Base-by-base conservation (phyloP, 2,113 vertebrate genomes). In the Carollia perspicillata region DNA sequence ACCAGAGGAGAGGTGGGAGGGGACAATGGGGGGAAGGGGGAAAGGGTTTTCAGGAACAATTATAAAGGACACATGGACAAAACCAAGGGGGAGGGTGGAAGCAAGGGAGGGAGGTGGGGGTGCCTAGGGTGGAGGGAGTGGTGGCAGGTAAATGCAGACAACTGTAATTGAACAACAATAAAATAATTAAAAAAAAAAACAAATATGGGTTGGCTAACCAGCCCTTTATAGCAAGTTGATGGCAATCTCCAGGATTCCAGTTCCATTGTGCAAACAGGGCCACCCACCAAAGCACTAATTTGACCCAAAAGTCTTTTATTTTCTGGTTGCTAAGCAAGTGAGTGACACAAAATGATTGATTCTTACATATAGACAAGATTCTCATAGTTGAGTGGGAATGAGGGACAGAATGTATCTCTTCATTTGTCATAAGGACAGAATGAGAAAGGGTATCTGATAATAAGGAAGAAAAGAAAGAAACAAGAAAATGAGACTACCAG, bases 371-470 rank as follows among this genome's bases (percentile, higher is more conserved):
- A 20, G 42, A 69, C 63, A 90, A 47, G 53, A 75, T 81, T 68
- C 13, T 69, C 65, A 63, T 28, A 77, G n/a, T 30, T 89, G 47
- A 93, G 44, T 42, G 72, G 51, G 10, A 94, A 89, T 47, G 3
- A 33, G 33, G 33, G 66, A 12, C 28, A 72, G 17, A 93, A 69
- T 74, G 17, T 75, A 90, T 13, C 17, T 88, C 35, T 89, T 85
- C 55, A 80, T 63, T 95, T 93, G 93, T 90, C 75, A 58, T 55
- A 77, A 18, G 83, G 44, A 88, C 84, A 77, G 60, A 74, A 87
- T n/a, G 26, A 84, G 44, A 78, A 95, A 94, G 28, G 69, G 20
- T 6, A 0, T 40, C 75, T 40, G 40, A 79, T 81, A 51, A 77
- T 77, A 58, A 22, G 83, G 75, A 79, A 90, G 47, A 58, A 78